Base-by-base conservation (phyloP, 2,113 vertebrate species). In the Poecilia latipinna region DNA sequence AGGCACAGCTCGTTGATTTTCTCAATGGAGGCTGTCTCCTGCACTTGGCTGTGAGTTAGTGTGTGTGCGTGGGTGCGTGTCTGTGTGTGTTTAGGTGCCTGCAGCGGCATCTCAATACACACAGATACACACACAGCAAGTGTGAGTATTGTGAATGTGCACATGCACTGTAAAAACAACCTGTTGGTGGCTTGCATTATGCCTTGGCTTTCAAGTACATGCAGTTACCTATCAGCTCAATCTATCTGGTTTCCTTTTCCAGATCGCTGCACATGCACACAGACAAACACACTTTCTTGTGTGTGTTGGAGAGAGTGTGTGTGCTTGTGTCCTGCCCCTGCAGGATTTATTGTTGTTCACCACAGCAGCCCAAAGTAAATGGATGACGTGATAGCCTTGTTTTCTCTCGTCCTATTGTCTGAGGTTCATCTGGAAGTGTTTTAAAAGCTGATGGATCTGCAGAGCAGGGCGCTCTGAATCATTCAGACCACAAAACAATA, bases 341-440 rank as follows among this genome's bases (percentile, higher is more conserved):
- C 66, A 89, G 86, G 83, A 89, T 82, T 85, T 89, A 86, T 90
- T 89, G 88, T 91, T 85, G 82, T 82, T 86, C 80, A 79, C 78
- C 82, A 76, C 77, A 82, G 75, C 78, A 83, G 82, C 89, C 85
- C 90, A 92, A 89, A 93, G 88, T 87, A 93, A 91, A 93, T 88
- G 89, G 78, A 89, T 92, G 86, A 92, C 88, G 88, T 89, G 33
- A 87, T 78, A 48, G 54, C 70, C 80, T 79, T 87, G 83, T 77
- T 79, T 91, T 89, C 77, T 88, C 82, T 90, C 17, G 70, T 72
- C 85, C 88, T 82, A 90, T 90, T 92, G 82, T 93, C 87, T 83
- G 82, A 71, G 72, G 24, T 63, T 90, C 94, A 94, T 94, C 93
- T 94, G 93, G 93, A 95, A 94, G 84, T 89, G 82, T 90, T 95